These are phyloP conservation scores for Puntigrus tetrazona DNA, from an alignment of 2,113 vertebrate species.

Conservation along the genomic window DNA sequence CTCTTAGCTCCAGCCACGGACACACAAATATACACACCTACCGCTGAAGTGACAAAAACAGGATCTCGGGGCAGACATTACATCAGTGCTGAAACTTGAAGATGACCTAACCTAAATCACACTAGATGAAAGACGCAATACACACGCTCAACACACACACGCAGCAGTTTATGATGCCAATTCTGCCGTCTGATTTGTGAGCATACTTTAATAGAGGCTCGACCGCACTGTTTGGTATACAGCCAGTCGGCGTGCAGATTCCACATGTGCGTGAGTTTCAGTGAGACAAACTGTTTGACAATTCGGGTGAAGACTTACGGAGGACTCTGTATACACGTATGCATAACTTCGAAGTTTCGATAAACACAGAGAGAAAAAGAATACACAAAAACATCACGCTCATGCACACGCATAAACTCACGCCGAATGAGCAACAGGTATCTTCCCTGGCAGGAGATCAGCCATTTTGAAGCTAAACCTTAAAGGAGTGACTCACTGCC, in stretches of 20 bases:
- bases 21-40: slow-evolving; percentile 21
- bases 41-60: slow-evolving; percentile 31
- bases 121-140: not conserved
- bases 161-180: not conserved
- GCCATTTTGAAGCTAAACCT: slow-evolving; percentile 49
- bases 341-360: slow-evolving; percentile 13
- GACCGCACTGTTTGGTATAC: not conserved
- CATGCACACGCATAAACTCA: slow-evolving; percentile 28
- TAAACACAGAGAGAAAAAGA: slow-evolving; percentile 17
- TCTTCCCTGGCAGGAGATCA: not conserved
- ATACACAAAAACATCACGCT: slow-evolving; percentile 25
- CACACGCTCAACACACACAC: not conserved
- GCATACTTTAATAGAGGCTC: not conserved
- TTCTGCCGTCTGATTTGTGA: not conserved
- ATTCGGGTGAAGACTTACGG: not conserved
- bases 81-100: slow-evolving; percentile 46
- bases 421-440: slow-evolving; percentile 30
- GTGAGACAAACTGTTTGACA: slow-evolving; percentile 34
- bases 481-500: slow-evolving; percentile 41
- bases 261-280: not conserved
- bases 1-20: slow-evolving; percentile 3
- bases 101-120: slow-evolving; percentile 15
- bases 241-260: slow-evolving; percentile 8
- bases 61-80: slow-evolving; percentile 50
- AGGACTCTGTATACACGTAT: slow-evolving; percentile 34